Conservation (phyloP, 2,888 invertebrate species). For the Parnassius mnemosyne region DNA sequence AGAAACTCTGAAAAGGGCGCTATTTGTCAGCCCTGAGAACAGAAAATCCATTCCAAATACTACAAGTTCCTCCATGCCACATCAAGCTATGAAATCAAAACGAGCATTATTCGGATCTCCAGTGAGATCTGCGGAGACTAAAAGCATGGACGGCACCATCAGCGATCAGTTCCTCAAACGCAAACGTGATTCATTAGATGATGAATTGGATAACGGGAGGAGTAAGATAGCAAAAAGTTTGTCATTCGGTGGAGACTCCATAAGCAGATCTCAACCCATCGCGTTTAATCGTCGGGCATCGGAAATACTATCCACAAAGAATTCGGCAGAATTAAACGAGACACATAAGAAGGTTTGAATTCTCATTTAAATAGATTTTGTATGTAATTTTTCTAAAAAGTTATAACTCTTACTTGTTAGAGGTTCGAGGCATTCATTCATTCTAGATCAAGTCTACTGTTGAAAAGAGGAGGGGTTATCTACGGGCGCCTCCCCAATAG, state of each 20-base stretch:
- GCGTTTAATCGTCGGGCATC: conserved; percentile 60
- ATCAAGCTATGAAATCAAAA: conserved; percentile 81
- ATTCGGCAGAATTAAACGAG: conserved; percentile 78
- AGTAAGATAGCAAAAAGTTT: conserved; percentile 80
- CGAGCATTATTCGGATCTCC: conserved; percentile 84
- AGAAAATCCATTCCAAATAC: conserved; percentile 49
- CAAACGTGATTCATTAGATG: conserved; percentile 74
- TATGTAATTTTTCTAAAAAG: too few species aligned
- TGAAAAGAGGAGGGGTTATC: too few species aligned
- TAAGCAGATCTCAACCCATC: conserved; percentile 45
- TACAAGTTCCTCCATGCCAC: conserved; percentile 63
- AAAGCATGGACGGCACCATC: conserved; percentile 58
- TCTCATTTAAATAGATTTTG: not conserved
- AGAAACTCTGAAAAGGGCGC: conserved; percentile 84
- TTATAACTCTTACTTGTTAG: too few species aligned
- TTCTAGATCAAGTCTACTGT: too few species aligned
- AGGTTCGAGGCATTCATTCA: too few species aligned
- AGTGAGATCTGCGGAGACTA: conserved; percentile 62
- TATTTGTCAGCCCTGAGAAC: conserved; percentile 87
- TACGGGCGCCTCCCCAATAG: too few species aligned
- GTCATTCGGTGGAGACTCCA: conserved; percentile 77
- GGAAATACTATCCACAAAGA: conserved; percentile 54
- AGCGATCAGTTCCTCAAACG: conserved; percentile 64
- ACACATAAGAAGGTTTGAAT: conserved; percentile 81
- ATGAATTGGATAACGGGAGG: conserved; percentile 49